Evolutionary conservation across 2,797 vertebrate species (phyloP), one percentile per base, ranked within the genome.

Genomic region (Cynodonichthys magdalenae): DNA sequence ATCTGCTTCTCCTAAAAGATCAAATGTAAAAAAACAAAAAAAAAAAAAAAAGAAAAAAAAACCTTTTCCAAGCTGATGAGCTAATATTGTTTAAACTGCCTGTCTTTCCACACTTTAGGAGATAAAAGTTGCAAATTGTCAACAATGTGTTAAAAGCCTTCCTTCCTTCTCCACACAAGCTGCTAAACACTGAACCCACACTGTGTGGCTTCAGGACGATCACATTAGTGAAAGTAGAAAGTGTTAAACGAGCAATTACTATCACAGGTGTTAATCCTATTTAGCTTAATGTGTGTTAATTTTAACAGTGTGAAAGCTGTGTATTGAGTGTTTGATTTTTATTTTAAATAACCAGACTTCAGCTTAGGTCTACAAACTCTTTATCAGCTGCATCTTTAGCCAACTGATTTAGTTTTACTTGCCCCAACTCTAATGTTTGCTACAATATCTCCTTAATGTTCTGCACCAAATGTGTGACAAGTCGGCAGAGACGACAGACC

Each of bases 221-320:
- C 72, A 75, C 78, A 82, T 86, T 80, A 85, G 84, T 77, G 70
- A 87, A 83, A 83, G 82, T 50, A 57, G 14, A 58, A 69, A 54
- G 75, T 78, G 84, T 77, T 80, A 85, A 83, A 74, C 75, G 80
- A 60, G 68, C 64, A 75, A 34, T 77, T 81, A 74, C 66, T 69
- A 62, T 77, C 47, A 42, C 17, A 69, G 61, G 63, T 67, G 78
- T 69, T 51, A 39, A 42, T 0, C 0, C 15, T n/a, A 44, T 59
- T 87, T 68, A 78, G 4, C 71, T 78, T 80, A 66, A 80, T 31
- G 31, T 8, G 49, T 53, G 72, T 34, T 42, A 45, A 20, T 49
- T 69, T 71, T 77, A 63, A 45, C 8, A 31, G 29, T 6, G 56
- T 29, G 0, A 12, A 15, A 17, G 56, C 60, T 84, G 83, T 65